A percentile compares a stretch with the other conserved stretches of the same genome.
Evolutionary conservation across 2,888 invertebrate species (phyloP).

Genomic region (Brenthis ino): DNA sequence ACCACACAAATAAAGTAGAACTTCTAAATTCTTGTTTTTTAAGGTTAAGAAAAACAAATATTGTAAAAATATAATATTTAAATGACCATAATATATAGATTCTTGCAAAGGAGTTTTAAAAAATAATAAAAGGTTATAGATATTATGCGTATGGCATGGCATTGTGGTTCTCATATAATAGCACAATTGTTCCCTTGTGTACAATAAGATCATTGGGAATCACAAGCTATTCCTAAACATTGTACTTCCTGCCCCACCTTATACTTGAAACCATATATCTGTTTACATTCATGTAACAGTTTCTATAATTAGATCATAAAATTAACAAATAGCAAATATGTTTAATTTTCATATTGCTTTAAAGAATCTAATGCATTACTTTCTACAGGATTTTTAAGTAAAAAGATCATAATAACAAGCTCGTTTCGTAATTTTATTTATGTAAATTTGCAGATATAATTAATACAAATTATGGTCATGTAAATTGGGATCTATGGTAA

Average conservation of each 20-base stretch:
- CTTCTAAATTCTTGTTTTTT: too few relatives aligned
- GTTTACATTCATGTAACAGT: conserved; percentile 29
- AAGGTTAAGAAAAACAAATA: too few relatives aligned
- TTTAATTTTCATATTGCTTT: conserved; percentile 14
- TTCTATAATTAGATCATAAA: conserved; percentile 31
- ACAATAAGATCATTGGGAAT: conserved; percentile 53
- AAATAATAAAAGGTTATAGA: too few relatives aligned
- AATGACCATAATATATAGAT: too few relatives aligned
- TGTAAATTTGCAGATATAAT: conserved; percentile 83
- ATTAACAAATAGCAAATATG: conserved; percentile 23
- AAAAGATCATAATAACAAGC: conserved; percentile 60
- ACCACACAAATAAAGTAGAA: too few relatives aligned
- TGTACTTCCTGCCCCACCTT: conserved; percentile 60
- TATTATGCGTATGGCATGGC: conserved; percentile 48
- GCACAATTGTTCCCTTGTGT: conserved; percentile 49
- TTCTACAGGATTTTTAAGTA: conserved; percentile 37
- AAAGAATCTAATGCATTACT: conserved; percentile 14
- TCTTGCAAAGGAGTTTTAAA: too few relatives aligned
- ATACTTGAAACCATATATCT: conserved; percentile 26
- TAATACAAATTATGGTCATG: conserved; percentile 82
- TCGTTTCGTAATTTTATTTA: conserved; percentile 81
- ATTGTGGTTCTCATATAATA: conserved; percentile 54
- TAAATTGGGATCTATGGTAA: conserved; percentile 79
- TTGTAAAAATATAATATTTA: too few relatives aligned
- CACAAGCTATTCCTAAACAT: conserved; percentile 48